These are phyloP conservation scores for Phalacrocorax carbo DNA, from an alignment of 2,113 vertebrate species.

Conservation along the genomic window DNA sequence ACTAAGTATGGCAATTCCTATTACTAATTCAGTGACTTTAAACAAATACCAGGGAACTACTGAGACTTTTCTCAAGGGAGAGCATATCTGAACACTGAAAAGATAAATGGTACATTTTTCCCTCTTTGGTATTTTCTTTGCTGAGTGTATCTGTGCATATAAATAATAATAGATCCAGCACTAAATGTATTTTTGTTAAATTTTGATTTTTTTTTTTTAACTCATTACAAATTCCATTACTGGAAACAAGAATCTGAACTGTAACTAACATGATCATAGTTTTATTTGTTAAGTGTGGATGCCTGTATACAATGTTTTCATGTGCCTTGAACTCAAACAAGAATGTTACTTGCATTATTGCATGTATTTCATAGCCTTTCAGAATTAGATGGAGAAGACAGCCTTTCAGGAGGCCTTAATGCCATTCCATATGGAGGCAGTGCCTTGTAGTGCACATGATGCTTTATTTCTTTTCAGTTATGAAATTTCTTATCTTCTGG, in stretches of 20 bases:
- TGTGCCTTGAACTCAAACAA: neutral
- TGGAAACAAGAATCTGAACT: neutral
- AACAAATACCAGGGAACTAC: neutral
- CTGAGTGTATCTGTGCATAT: neutral
- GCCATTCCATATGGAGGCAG: neutral
- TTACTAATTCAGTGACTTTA: neutral
- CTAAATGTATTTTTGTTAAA: neutral
- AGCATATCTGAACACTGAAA: neutral
- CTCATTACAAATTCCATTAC: neutral
- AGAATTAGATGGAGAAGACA: neutral
- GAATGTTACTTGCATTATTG: neutral
- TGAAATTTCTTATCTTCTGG: neutral
- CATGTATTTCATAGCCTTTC: neutral
- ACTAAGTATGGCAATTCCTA: neutral
- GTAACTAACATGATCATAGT: neutral
- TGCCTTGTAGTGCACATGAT: neutral
- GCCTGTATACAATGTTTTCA: neutral
- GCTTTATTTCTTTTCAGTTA: neutral
- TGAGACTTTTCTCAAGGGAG: neutral
- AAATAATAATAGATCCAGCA: neutral
- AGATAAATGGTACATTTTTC: neutral
- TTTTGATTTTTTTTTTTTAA: neutral
- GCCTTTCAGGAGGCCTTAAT: neutral
- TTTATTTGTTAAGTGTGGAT: neutral
- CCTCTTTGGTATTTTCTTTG: neutral